Evolutionary conservation across 2,888 invertebrate genomes (phyloP).

Genomic region (Leptinotarsa haldemani): DNA sequence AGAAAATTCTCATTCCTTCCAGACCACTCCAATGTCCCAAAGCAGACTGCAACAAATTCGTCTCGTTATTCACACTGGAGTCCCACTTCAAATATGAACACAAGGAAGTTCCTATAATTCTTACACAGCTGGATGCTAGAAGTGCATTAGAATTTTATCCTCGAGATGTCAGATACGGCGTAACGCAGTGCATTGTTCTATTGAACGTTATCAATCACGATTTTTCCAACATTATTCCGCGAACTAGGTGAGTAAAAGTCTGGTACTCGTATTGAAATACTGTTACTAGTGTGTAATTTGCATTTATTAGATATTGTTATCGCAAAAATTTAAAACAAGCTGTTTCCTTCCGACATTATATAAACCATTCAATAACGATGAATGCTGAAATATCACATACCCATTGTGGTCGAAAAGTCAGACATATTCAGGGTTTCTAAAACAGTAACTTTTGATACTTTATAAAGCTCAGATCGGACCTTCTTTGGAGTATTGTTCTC

Average conservation of each 20-base stretch:
- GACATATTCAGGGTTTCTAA: too few species aligned
- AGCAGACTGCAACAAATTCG: constrained; percentile 67
- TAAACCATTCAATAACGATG: background rate
- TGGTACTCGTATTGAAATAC: background rate
- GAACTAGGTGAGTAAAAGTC: constrained; percentile 38
- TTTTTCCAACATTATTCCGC: constrained; percentile 43
- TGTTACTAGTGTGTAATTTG: constrained; percentile 9
- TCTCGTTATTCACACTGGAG: constrained; percentile 68
- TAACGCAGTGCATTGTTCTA: constrained; percentile 56
- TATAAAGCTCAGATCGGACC: too few species aligned
- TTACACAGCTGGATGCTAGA: constrained; percentile 18
- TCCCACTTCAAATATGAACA: constrained; percentile 72
- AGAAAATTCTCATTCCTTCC: too few species aligned
- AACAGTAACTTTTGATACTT: too few species aligned
- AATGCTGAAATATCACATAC: background rate
- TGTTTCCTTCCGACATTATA: background rate
- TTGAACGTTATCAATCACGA: constrained; percentile 47
- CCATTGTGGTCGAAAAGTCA: too few species aligned
- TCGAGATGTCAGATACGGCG: constrained; percentile 54
- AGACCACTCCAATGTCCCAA: constrained; percentile 68
- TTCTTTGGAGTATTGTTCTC: too few species aligned
- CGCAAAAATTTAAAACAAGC: background rate
- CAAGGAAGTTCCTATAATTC: constrained; percentile 57
- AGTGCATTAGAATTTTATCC: constrained; percentile 49
- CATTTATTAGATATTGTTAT: constrained; percentile 3